Percentiles rank a stretch among this genome's conserved stretches.
phyloP scores from a whole-genome alignment of 2,113 vertebrate genomes.

The Eudyptes chrysolophus region DNA sequence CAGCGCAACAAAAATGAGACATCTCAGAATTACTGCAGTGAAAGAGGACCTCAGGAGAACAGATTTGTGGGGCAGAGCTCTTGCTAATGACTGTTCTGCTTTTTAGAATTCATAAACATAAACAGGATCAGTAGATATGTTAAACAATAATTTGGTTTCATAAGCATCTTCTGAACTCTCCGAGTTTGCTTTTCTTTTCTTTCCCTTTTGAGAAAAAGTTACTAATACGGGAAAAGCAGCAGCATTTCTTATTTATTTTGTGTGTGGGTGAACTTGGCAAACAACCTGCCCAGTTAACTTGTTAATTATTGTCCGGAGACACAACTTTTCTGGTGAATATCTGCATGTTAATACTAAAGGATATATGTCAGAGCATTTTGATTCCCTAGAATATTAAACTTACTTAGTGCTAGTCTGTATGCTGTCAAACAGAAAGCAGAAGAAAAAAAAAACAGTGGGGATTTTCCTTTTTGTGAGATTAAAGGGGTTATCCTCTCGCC shows the following conservation, averaged over 20 bases:
- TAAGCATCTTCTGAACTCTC: background rate
- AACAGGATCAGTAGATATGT: background rate
- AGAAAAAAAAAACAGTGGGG: background rate
- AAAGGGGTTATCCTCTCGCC: background rate
- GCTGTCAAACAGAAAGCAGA: background rate
- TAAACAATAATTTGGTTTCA: background rate
- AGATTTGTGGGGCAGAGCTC: background rate
- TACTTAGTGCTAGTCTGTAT: background rate
- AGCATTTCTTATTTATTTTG: background rate
- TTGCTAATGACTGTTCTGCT: background rate
- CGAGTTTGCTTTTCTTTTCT: background rate
- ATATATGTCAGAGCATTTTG: background rate
- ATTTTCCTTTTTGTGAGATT: background rate
- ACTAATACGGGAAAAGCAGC: background rate
- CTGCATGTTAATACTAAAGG: background rate
- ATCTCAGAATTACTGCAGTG: background rate
- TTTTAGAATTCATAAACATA: background rate
- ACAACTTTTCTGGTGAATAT: background rate
- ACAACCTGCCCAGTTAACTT: background rate
- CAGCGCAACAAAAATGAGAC: background rate
- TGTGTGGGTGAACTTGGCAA: background rate
- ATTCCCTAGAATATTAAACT: background rate
- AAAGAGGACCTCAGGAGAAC: background rate
- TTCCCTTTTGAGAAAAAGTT: background rate
- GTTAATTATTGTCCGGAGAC: background rate